These are phyloP conservation scores for Urocyon cinereoargenteus DNA, from an alignment of 2,797 vertebrate genomes.

Conservation along the genomic window DNA sequence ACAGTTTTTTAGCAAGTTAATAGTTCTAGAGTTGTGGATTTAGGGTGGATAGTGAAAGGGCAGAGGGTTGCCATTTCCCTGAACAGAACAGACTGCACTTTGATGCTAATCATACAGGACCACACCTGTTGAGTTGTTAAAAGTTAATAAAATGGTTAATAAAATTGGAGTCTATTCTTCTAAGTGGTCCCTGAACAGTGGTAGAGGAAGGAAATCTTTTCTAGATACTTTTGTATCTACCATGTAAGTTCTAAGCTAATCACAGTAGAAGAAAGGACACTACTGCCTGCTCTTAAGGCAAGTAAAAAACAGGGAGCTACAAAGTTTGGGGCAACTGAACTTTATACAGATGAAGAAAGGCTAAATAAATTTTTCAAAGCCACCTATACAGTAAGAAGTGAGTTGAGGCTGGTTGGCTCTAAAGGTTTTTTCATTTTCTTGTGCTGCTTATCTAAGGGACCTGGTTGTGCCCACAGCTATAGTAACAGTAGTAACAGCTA, in stretches of 20 bases:
- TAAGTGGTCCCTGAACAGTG: not conserved
- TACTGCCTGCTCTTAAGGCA: not conserved
- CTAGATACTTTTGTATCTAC: constrained; percentile 15
- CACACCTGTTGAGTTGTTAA: not conserved
- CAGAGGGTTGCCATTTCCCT: not conserved
- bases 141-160: not conserved
- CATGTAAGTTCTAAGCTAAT: constrained; percentile 17
- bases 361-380: not conserved
- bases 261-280: not conserved
- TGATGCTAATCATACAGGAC: not conserved
- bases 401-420: not conserved
- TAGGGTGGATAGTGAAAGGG: not conserved
- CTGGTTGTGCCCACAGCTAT: not conserved
- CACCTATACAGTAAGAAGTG: not conserved
- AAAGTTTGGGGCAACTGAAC: not conserved
- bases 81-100: not conserved
- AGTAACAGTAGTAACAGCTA: not conserved
- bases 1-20: not conserved
- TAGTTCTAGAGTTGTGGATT: not conserved
- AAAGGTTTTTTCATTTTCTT: not conserved
- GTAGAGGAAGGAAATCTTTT: not conserved
- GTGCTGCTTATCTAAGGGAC: not conserved
- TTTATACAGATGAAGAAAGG: not conserved
- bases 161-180: not conserved
- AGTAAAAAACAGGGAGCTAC: not conserved